Percentiles rank a stretch among this genome's conserved stretches.
phyloP scores from a whole-genome alignment of 2,113 vertebrate species.

The Melozone crissalis region DNA sequence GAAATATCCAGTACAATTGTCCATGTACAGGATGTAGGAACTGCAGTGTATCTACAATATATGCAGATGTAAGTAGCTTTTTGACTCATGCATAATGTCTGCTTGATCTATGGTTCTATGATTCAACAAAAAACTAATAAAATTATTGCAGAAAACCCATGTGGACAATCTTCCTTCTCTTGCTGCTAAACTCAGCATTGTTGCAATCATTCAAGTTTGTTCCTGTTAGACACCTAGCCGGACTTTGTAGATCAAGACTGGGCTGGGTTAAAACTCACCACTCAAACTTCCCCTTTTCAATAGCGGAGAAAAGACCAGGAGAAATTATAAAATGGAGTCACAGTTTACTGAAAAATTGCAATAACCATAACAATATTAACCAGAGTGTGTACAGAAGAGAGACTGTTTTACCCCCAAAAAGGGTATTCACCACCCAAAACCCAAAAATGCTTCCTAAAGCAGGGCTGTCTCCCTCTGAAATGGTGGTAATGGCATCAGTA shows the following conservation, averaged over 20 bases:
- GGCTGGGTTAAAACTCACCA: not conserved
- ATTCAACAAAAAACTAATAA: fast-evolving
- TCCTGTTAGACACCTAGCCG: not conserved
- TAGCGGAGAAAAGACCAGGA: not conserved
- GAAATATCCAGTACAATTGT: not conserved
- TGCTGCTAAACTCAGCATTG: not conserved
- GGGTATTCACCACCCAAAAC: not conserved
- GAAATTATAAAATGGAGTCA: not conserved
- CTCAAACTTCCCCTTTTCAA: not conserved
- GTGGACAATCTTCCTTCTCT: not conserved
- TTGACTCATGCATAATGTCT: not conserved
- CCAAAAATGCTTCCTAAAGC: not conserved
- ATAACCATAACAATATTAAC: not conserved
- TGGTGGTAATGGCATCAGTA: not conserved
- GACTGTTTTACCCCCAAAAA: not conserved
- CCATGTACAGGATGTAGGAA: not conserved
- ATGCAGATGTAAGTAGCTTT: not conserved
- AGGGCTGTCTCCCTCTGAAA: fast-evolving
- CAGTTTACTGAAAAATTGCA: not conserved
- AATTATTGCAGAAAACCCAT: not conserved
- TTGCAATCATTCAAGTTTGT: not conserved
- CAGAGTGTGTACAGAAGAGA: not conserved
- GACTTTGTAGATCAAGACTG: not conserved
- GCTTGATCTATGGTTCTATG: not conserved
- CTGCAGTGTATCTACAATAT: fast-evolving